A percentile compares a stretch with the other conserved stretches of the same genome.
phyloP scores from a whole-genome alignment of 2,888 invertebrate species.

The Cheilosia soror region DNA sequence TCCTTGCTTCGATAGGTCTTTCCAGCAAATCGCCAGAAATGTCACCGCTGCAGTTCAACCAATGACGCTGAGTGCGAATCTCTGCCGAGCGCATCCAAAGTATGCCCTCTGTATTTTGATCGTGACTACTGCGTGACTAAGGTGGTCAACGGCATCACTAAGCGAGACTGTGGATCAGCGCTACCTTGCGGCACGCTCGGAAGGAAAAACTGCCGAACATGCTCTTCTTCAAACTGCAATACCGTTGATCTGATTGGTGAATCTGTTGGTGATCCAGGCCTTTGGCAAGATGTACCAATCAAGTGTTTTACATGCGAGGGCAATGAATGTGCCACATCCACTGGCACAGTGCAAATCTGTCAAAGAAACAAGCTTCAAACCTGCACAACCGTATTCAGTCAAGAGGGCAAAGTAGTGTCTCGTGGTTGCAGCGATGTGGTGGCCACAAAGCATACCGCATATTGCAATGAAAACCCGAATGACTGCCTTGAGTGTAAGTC shows the following conservation, averaged over 20 bases:
- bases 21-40: slow-evolving; percentile 74
- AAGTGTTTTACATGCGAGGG: slow-evolving; percentile 76
- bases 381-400: slow-evolving; percentile 74
- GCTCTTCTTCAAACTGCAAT: slow-evolving; percentile 71
- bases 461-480: slow-evolving; percentile 69
- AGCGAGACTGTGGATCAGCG: slow-evolving; percentile 76
- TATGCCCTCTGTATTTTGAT: slow-evolving; percentile 73
- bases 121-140: slow-evolving; percentile 76
- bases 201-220: slow-evolving; percentile 72
- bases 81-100: slow-evolving; percentile 43
- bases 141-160: slow-evolving; percentile 67
- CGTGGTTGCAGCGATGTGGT: slow-evolving; percentile 77
- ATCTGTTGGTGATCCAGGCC: slow-evolving; percentile 72
- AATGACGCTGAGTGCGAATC: slow-evolving; percentile 70
- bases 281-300: slow-evolving; percentile 76
- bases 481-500: slow-evolving; percentile 80
- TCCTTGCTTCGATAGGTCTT: slow-evolving; percentile 41
- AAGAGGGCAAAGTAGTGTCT: slow-evolving; percentile 55
- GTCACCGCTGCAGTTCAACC: slow-evolving; percentile 76
- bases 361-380: slow-evolving; percentile 71
- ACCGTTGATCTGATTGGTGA: slow-evolving; percentile 46
- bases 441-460: background rate
- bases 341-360: slow-evolving; percentile 52
- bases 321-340: slow-evolving; percentile 58
- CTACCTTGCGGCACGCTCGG: slow-evolving; percentile 64